Base-by-base conservation (phyloP, 2,797 vertebrate genomes). In the Centroberyx gerrardi region DNA sequence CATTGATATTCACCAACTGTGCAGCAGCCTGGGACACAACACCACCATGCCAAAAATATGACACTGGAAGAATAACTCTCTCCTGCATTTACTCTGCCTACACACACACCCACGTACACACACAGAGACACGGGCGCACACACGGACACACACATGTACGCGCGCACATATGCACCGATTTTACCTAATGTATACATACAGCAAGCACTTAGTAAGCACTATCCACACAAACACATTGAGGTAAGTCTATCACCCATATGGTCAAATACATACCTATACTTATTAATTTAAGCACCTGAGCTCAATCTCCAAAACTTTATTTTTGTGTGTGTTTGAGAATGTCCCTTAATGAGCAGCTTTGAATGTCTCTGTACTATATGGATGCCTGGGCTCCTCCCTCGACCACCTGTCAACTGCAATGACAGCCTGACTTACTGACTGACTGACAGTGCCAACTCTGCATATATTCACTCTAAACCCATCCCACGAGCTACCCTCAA, bases 1-100 rank as follows among this genome's bases (percentile, higher is more conserved):
- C 93, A 94, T 93, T 95, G 93, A 95, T 95, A 94, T 95, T 94
- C 91, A 89, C 90, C 89, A 85, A 92, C 89, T 90, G 91, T 88
- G 92, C 90, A 83, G 91, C 88, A 90, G 92, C 83, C 89, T 90
- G 91, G 90, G 90, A 93, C 88, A 90, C 86, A 88, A 86, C 85
- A 90, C 76, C 87, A 84, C 86, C 85, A 90, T 86, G 87, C 89
- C 91, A 93, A 87, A 92, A 92, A 93, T 93, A 91, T 92, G 91
- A 94, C 93, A 94, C 85, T 74, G 76, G 85, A 69, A 87, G 89
- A 86, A 90, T 83, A 93, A 93, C 91, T 92, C 87, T 74, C 80
- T 81, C 70, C 82, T 74, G 76, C 88, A 89, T 91, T 83, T 81
- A 90, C 88, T 82, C 33, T 82, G 68, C 72, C 65, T 64, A 36